phyloP scores from a whole-genome alignment of 2,797 vertebrate species.

The Aldrovandia affinis region DNA sequence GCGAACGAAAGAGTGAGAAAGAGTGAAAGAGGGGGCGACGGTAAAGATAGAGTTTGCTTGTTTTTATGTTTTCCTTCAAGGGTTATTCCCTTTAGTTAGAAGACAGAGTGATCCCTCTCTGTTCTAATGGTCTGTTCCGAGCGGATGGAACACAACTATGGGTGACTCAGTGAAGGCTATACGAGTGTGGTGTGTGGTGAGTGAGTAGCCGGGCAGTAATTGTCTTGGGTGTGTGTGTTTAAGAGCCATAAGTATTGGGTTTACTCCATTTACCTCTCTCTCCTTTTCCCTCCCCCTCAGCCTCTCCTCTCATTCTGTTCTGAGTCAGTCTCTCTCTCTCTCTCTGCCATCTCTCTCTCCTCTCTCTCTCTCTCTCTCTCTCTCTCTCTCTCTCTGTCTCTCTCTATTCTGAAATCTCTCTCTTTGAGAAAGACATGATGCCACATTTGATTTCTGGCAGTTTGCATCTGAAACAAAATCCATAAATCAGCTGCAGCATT shows the following conservation, averaged over 20 bases:
- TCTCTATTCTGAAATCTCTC: constrained; percentile 19
- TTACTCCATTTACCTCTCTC: constrained; percentile 29
- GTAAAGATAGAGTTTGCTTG: constrained; percentile 27
- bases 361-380: constrained; percentile 44
- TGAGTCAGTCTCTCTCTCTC: constrained; percentile 41
- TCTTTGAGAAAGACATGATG: background rate
- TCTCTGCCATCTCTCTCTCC: constrained; percentile 25
- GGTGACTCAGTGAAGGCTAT: constrained; percentile 65
- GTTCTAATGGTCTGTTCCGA: constrained; percentile 48
- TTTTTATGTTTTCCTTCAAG: constrained; percentile 27
- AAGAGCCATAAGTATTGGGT: constrained; percentile 67
- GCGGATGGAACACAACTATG: constrained; percentile 57
- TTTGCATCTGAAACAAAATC: constrained; percentile 55
- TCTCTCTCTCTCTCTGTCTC: constrained; percentile 14
- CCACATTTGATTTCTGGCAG: too few species aligned
- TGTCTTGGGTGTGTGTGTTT: constrained; percentile 76
- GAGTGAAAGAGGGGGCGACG: background rate
- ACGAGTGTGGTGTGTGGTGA: constrained; percentile 61
- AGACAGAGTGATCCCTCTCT: constrained; percentile 58
- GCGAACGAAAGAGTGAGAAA: background rate
- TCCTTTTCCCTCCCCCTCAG: constrained; percentile 53
- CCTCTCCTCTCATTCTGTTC: constrained; percentile 22
- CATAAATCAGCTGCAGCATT: background rate
- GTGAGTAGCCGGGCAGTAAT: constrained; percentile 75
- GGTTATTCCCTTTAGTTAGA: constrained; percentile 27